Base-by-base conservation (phyloP, 2,113 vertebrate species). In the Equus quagga region DNA sequence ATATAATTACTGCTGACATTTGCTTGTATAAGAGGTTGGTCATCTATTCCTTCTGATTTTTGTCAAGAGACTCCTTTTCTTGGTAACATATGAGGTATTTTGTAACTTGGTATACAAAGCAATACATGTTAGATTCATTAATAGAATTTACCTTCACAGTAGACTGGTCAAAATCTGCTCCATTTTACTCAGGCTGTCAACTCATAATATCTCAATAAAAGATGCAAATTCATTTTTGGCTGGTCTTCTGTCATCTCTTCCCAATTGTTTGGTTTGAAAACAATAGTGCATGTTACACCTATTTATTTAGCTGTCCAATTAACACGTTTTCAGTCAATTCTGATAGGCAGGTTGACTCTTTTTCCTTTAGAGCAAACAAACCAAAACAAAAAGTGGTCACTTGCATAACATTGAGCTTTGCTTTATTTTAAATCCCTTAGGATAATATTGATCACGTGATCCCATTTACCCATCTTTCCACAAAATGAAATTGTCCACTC, bases 361-460 rank as follows among this genome's bases (percentile, higher is more conserved):
- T 21, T 23, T 31, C 24, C 65, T 81, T 49, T 0, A 56, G 58
- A 49, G 67, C 0, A 15, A 23, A 17, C 8, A 51, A 33, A 80
- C 36, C 33, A 31, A 44, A 73, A 65, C 46, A 13, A 9, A 12
- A 51, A n/a, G 41, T 28, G 15, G n/a, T 17, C 14, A 3, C 17
- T 24, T 24, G 5, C 0, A 0, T 4, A 65, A 17, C n/a, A n/a
- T 1, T 19, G 56, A 73, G 13, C 2, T 65, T 67, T 18, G 12
- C 11, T 8, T 67, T 15, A 0, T 28, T 11, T 21, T 9, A 2
- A 46, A 19, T 24, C 13, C 8, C 0, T 5, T 19, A 17, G 2
- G 49, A 36, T 24, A 0, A 21, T 1, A 1, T 3, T 17, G 9
- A 8, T 19, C 33, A 3, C 3, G 4, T 0, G 7, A 6, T 12